Conservation (phyloP, 2,888 invertebrate genomes). For the Zelleria hepariella region DNA sequence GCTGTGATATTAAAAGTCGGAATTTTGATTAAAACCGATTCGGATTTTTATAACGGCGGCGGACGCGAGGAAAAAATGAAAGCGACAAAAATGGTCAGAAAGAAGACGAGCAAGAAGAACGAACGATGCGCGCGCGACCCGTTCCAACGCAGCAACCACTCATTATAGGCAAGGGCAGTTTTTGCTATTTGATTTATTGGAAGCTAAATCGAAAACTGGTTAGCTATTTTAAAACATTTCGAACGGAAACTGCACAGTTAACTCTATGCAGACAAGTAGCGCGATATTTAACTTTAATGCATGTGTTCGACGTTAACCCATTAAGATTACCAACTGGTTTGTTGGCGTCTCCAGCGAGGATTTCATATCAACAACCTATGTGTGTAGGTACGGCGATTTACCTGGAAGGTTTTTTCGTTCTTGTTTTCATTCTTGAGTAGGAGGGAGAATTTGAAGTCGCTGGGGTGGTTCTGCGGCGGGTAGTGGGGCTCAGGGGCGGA, state of each 20-base stretch:
- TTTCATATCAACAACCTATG: background rate
- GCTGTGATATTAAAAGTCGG: conserved; percentile 53
- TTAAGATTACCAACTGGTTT: conserved; percentile 6
- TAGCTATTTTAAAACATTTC: conserved; percentile 66
- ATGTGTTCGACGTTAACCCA: background rate
- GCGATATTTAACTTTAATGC: conserved; percentile 1
- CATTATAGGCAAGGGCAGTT: conserved; percentile 68
- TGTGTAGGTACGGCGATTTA: background rate
- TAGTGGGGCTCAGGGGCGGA: conserved; percentile 44
- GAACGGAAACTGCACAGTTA: conserved; percentile 70
- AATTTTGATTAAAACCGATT: conserved; percentile 64
- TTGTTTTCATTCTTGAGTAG: conserved; percentile 59
- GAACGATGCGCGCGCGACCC: conserved; percentile 42
- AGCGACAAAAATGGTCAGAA: conserved; percentile 50
- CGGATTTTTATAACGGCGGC: conserved; percentile 56
- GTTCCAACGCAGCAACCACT: conserved; percentile 51
- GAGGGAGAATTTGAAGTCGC: conserved; percentile 48
- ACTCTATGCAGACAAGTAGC: conserved; percentile 30
- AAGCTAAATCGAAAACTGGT: conserved; percentile 62
- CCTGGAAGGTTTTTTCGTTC: conserved; percentile 64
- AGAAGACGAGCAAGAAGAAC: conserved; percentile 41
- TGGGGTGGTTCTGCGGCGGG: conserved; percentile 28
- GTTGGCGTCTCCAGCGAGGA: background rate
- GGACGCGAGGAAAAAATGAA: conserved; percentile 42
- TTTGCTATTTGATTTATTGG: conserved; percentile 70